Base-by-base conservation (phyloP, 2,113 vertebrate species). In the Nansenia antarctica region DNA sequence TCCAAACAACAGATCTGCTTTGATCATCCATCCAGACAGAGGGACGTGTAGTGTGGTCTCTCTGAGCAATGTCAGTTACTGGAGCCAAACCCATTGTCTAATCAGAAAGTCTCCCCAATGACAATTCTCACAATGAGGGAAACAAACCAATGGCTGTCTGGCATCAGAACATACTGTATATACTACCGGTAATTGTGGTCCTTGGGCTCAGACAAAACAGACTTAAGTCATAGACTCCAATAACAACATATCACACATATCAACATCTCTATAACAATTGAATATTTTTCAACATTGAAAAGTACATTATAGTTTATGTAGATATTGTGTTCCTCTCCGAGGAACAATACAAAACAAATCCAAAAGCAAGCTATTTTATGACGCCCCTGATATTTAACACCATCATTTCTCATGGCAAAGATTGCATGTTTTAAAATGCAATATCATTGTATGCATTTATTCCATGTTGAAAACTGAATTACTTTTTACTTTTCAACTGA, bases 11-110 rank as follows among this genome's bases (percentile, higher is more conserved):
- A 78, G 75, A 35, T 45, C 60, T 7, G 62, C 66, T 70, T 60
- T 80, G 79, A 82, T 80, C 65, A 75, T 67, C 77, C 67, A 82
- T 78, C 31, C 75, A 69, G 15, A 14, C 59, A 75, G 49, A 73
- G 74, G 8, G n/a, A 18, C 49, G 34, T 30, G 65, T 61, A 32
- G 45, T 22, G 47, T 26, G 6, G n/a, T 58, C 27, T 62, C 47
- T 78, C 65, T 68, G 69, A 78, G 74, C 65, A 67, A 70, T 35
- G 32, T 35, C 68, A 60, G 58, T 42, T 63, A 54, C 61, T 65
- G 42, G 74, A 69, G 78, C 71, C 58, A 69, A 70, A 49, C 63
- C 37, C 59, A 62, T 78, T 78, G 62, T 67, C 74, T 82, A 73
- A 84, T 71, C 60, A 77, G 64, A 75, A 67, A 68, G 69, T 69